A percentile compares a stretch with the other conserved stretches of the same genome.
These are phyloP conservation scores for Cataglyphis hispanica DNA, from an alignment of 1,140 invertebrate genomes.

Conservation along the genomic window DNA sequence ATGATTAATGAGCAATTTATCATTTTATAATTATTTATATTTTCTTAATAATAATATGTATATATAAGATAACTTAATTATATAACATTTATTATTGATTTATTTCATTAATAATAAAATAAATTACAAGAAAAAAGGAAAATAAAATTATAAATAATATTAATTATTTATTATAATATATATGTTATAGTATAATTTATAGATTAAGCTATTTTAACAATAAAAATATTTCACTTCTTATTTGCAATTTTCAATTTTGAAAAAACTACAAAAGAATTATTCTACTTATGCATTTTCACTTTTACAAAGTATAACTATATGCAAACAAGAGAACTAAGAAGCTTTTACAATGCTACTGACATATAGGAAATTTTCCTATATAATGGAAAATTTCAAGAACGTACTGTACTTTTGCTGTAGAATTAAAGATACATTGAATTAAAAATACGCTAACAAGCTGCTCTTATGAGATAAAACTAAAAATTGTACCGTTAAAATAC, in stretches of 20 bases:
- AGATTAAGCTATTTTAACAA: no score
- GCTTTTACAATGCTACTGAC: background rate
- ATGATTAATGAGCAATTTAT: background rate
- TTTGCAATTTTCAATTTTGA: no score
- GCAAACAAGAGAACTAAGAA: background rate
- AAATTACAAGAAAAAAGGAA: background rate
- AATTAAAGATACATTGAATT: background rate
- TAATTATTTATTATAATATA: no score
- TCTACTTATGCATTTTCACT: background rate
- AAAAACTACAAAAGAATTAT: background rate
- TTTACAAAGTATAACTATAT: background rate
- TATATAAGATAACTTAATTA: background rate
- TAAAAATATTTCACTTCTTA: no score
- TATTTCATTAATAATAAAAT: background rate
- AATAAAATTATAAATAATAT: no score
- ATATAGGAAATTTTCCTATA: background rate
- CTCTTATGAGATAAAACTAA: constrained; percentile 24
- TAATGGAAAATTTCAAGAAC: constrained; percentile 15
- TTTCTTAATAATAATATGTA: no score
- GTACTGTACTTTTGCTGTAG: background rate
- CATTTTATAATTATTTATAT: background rate
- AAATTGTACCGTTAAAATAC: constrained; percentile 33
- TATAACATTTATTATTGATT: background rate
- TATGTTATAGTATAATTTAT: no score
- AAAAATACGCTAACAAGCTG: background rate